Percentiles rank a stretch among this genome's conserved stretches.
phyloP scores from a whole-genome alignment of 2,797 vertebrate genomes.

The Ctenopoma multispine region DNA sequence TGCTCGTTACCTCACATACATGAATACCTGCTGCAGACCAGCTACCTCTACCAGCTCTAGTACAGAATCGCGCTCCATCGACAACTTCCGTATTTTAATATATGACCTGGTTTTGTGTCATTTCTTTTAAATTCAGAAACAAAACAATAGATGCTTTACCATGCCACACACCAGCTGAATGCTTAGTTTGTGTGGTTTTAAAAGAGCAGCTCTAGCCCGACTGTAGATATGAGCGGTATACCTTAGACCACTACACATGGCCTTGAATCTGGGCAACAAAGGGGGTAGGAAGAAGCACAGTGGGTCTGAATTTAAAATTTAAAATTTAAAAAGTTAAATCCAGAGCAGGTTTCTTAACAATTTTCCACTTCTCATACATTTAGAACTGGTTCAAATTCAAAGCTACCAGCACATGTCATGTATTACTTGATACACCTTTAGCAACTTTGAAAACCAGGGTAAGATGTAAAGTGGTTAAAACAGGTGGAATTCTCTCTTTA shows the following conservation, averaged over 20 bases:
- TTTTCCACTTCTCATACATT: not conserved
- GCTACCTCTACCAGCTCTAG: too few species aligned
- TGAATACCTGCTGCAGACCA: too few species aligned
- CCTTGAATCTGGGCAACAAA: not conserved
- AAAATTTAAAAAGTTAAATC: not conserved
- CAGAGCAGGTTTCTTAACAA: not conserved
- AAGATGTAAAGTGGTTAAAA: conserved; percentile 47
- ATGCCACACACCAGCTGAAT: not conserved
- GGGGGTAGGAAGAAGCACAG: not conserved
- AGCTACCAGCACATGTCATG: conserved; percentile 7
- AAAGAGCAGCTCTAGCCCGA: not conserved
- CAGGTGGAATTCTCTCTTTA: conserved; percentile 44
- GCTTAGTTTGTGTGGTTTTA: not conserved
- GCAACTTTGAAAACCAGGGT: not conserved
- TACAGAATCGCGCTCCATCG: too few species aligned
- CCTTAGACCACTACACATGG: not conserved
- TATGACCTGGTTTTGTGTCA: too few species aligned
- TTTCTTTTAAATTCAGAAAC: too few species aligned
- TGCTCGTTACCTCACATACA: too few species aligned
- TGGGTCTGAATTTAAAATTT: not conserved
- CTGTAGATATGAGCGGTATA: too few species aligned
- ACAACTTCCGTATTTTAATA: too few species aligned
- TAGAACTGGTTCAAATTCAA: not conserved
- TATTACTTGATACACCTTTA: conserved; percentile 7
- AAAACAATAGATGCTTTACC: not conserved